phyloP scores from a whole-genome alignment of 1,140 invertebrate genomes.

The Drosophila neocordata region DNA sequence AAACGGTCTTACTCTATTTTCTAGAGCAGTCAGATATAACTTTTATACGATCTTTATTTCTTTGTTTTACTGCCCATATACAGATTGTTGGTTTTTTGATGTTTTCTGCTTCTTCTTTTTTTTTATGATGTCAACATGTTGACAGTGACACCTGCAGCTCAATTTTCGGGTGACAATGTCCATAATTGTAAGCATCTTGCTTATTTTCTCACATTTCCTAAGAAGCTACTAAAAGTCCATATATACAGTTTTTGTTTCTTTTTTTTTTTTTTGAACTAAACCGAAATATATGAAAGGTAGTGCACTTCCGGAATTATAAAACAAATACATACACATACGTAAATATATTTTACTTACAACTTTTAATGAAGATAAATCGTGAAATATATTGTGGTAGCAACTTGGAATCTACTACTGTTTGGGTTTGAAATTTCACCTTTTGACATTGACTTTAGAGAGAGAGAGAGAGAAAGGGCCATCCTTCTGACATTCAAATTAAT shows the following conservation, averaged over 20 bases:
- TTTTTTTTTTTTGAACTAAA: slow-evolving; percentile 47
- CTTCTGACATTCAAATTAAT: slow-evolving; percentile 80
- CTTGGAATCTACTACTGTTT: slow-evolving; percentile 50
- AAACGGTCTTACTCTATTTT: slow-evolving; percentile 50
- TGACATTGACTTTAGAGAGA: slow-evolving; percentile 45
- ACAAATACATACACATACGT: slow-evolving; percentile 11
- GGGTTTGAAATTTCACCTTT: slow-evolving; percentile 81
- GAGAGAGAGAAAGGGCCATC: slow-evolving; percentile 3
- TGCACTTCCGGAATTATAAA: slow-evolving; percentile 58
- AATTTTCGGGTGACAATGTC: slow-evolving; percentile 17
- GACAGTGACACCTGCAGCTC: slow-evolving; percentile 67
- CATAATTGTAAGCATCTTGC: slow-evolving; percentile 22
- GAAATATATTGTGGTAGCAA: slow-evolving; percentile 29
- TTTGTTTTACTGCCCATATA: slow-evolving; percentile 47
- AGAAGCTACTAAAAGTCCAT: background rate
- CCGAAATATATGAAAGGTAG: slow-evolving; percentile 49
- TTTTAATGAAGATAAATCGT: slow-evolving; percentile 73
- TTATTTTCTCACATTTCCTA: slow-evolving; percentile 43
- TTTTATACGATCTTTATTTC: slow-evolving; percentile 28
- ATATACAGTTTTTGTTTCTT: background rate
- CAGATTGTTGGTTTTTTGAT: slow-evolving; percentile 1
- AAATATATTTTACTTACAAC: background rate
- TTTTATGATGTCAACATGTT: slow-evolving; percentile 58
- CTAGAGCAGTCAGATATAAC: slow-evolving; percentile 35
- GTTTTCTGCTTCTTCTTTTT: slow-evolving; percentile 64